Conservation (phyloP, 2,888 invertebrate genomes). For the Corbicula japonica region DNA sequence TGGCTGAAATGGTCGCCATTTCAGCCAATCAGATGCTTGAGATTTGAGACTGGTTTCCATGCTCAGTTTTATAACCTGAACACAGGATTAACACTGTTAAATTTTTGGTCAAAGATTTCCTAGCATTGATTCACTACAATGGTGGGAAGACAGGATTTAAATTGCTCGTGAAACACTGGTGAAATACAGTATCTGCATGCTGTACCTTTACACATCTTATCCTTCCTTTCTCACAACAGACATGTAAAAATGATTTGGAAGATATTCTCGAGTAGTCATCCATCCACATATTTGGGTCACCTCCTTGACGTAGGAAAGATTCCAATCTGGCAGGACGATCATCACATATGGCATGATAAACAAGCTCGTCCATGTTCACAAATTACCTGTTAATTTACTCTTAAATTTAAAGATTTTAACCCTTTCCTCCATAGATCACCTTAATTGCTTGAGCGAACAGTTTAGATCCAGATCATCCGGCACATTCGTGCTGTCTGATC, state of each 20-base stretch:
- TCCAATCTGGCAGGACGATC: constrained; percentile 50
- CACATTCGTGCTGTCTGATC: background rate
- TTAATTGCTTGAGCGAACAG: too few relatives aligned
- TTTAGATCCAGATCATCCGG: background rate
- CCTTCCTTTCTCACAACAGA: constrained; percentile 81
- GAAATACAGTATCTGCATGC: background rate
- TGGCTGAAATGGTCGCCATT: too few relatives aligned
- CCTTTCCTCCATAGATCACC: background rate
- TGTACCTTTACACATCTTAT: constrained; percentile 71
- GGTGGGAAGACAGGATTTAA: too few relatives aligned
- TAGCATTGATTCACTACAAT: too few relatives aligned
- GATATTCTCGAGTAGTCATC: constrained; percentile 76
- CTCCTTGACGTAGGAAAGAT: constrained; percentile 67
- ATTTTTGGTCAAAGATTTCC: too few relatives aligned
- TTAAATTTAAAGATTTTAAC: background rate
- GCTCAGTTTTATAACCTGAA: too few relatives aligned
- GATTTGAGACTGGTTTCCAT: too few relatives aligned
- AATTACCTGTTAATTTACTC: background rate
- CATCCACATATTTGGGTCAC: constrained; percentile 74
- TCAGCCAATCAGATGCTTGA: too few relatives aligned
- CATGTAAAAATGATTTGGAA: constrained; percentile 77
- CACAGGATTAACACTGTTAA: too few relatives aligned
- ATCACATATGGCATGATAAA: constrained; percentile 63
- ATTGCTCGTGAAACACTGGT: background rate
- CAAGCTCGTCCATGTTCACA: constrained; percentile 37